phyloP scores from a whole-genome alignment of 1,140 invertebrate genomes.

The Archegozetes longisetosus region DNA sequence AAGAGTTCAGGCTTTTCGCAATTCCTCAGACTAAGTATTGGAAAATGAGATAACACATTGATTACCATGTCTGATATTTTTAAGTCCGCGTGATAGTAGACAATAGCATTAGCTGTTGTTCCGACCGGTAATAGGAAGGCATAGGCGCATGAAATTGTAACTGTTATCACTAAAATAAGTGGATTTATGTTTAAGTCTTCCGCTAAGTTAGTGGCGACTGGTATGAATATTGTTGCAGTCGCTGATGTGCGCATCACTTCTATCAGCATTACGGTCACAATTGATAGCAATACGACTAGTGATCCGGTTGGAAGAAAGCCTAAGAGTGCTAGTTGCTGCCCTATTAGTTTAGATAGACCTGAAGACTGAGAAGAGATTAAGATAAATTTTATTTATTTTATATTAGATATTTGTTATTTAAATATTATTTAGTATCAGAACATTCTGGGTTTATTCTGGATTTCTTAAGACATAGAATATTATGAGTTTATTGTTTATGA shows the following conservation, averaged over 20 bases:
- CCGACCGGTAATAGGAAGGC: conserved; percentile 43
- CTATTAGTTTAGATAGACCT: conserved; percentile 55
- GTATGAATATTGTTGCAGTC: conserved; percentile 60
- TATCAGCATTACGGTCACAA: conserved; percentile 40
- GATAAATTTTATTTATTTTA: too few species aligned
- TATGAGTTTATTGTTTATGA: too few species aligned
- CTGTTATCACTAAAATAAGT: conserved; percentile 35
- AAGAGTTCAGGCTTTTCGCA: too few species aligned
- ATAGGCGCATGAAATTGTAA: conserved; percentile 33
- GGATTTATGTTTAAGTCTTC: conserved; percentile 32
- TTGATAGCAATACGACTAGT: conserved; percentile 27
- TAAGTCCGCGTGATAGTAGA: conserved; percentile 47
- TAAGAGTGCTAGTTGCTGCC: conserved; percentile 35
- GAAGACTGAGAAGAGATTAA: conserved; percentile 34
- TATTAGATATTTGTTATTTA: too few species aligned
- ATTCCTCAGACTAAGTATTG: too few species aligned
- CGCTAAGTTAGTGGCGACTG: conserved; percentile 59
- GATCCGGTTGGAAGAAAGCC: conserved; percentile 22
- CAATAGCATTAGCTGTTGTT: conserved; percentile 26
- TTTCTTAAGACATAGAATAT: background rate
- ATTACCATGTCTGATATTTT: conserved; percentile 52
- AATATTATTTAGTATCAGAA: too few species aligned
- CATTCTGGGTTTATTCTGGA: too few species aligned
- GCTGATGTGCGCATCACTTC: conserved; percentile 70
- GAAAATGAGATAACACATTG: too few species aligned